Evolutionary conservation across 2,888 invertebrate genomes (phyloP), one percentile per base, ranked within the genome.

Genomic region (Alviniconcha strummeri): DNA sequence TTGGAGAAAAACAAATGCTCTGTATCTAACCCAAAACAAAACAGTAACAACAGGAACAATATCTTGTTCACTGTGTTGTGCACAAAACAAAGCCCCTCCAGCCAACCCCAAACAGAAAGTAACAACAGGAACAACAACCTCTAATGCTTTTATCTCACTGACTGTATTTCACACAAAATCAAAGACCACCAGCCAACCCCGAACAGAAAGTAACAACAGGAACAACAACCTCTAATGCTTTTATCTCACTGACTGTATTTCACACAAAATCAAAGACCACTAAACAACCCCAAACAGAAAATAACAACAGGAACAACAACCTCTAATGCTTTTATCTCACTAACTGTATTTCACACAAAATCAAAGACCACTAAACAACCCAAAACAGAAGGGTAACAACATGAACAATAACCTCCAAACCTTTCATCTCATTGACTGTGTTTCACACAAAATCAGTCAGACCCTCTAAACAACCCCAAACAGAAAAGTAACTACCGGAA

Each of bases 121-220:
- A 56, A 69, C 60, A 36, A 52, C n/a, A 80, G 71, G 13, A 8
- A 71, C 60, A 78, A 60, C 4, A 13, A 94, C 96, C 92, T 97
- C 97, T 52, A 99, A 94, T 71, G 97, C 95, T 56, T 96, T 95
- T 80, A 98, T 94, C 94, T 99, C 98, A 82, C 97, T 96, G 74
- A 97, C 94, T 75, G 97, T 97, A 87, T 97, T 97, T 94, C 98
- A 97, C 77, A 99, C 96, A 92, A 98, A 98, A 76, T 96, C 96
- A 85, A 98, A 95, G 87, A 98, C 96, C 13, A 9, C 13, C 8
- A 9, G 13, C 60, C 7, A 60, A 60, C 60, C 13, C 7, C 60
- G 13, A 60, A 71, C 17, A 80, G n/a, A 81, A 56, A 57, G 15
- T 64, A 56, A 69, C 60, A 36, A 52, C n/a, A 80, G 71, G 13